Base-by-base conservation (phyloP, 2,113 vertebrate species). In the Rhabdornis inornatus region DNA sequence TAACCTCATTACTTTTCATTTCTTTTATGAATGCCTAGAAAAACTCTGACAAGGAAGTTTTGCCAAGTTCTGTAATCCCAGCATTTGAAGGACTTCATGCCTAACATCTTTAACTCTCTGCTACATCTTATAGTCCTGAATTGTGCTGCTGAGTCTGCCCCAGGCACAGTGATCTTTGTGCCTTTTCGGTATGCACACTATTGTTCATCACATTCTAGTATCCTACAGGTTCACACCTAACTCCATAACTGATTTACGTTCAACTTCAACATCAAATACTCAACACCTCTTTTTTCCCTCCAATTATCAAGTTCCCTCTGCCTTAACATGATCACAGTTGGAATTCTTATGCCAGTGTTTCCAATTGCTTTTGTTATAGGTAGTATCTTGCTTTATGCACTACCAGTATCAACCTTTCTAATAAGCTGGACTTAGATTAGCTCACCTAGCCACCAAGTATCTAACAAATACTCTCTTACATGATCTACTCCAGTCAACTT, bases 1-100 rank as follows among this genome's bases (percentile, higher is more conserved):
- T 75, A 35, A 66, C 40, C 33, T 87, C 19, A 52, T 66, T 59
- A 76, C 42, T 83, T 92, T 92, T 87, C 23, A 60, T 78, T 92
- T 90, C 53, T 88, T 13, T 53, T 88, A 60, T 6, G 13, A 88
- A 83, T 0, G 3, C 40, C n/a, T 64, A 81, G 35, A 78, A 78
- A 70, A 65, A 75, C 23, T 33, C 59, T 61, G 45, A 61, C 49
- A 82, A 76, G 18, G 12, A 74, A 86, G 8, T 83, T 78, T 77
- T 66, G 68, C 83, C 68, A 76, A 74, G 2, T 81, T 79, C 40
- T 70, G 24, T 50, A 68, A 21, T 81, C 49, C 31, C 5, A 7
- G 25, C 10, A 5, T 44, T 30, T 71, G 64, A 88, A 75, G 35
- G 14, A 47, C 40, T 86, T 92, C 4, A 37, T n/a, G 33, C 33